phyloP scores from a whole-genome alignment of 2,113 vertebrate species.

The Macroglossus sobrinus region DNA sequence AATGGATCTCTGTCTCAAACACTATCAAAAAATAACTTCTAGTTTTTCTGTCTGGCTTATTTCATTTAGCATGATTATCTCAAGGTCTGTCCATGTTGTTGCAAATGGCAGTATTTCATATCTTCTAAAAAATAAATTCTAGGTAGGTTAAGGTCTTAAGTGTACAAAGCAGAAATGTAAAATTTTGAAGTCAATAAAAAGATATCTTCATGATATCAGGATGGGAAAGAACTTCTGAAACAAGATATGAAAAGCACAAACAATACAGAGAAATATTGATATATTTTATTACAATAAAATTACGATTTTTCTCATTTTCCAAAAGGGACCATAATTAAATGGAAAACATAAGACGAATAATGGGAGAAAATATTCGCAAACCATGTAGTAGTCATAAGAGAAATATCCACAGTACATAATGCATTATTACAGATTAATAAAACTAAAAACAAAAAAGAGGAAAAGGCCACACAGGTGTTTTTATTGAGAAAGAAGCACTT shows the following conservation, averaged over 20 bases:
- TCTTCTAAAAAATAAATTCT: neutral
- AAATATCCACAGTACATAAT: neutral
- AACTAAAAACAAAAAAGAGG: neutral
- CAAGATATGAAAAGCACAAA: neutral
- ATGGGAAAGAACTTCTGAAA: neutral
- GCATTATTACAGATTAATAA: neutral
- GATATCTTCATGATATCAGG: neutral
- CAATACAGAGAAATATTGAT: neutral
- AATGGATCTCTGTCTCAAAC: neutral
- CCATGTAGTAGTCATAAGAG: neutral
- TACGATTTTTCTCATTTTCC: neutral
- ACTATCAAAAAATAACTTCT: neutral
- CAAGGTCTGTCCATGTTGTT: too few species aligned
- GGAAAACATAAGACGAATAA: neutral
- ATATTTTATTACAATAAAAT: neutral
- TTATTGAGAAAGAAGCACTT: neutral
- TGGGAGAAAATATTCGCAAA: neutral
- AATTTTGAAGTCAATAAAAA: neutral
- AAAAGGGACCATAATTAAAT: neutral
- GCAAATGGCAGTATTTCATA: too few species aligned
- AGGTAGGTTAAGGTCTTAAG: neutral
- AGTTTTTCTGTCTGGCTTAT: too few species aligned
- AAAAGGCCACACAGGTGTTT: neutral
- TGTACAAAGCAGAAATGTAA: neutral
- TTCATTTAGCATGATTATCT: too few species aligned